Evolutionary conservation across 2,888 invertebrate genomes (phyloP), one percentile per base, ranked within the genome.

Genomic region (Branchellion lobata): DNA sequence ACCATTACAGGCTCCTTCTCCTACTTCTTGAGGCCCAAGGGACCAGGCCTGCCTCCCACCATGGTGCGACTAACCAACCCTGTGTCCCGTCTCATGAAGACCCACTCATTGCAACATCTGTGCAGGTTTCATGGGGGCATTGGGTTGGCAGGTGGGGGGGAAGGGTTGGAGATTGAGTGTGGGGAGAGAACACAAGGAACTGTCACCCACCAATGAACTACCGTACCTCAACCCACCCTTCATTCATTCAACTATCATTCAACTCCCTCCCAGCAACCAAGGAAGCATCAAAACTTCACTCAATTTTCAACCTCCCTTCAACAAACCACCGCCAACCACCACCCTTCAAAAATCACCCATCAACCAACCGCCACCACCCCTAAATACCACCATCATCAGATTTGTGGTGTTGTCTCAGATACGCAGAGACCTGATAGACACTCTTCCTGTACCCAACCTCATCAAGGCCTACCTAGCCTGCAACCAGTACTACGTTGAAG

Each of bases 1-100:
- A n/a, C n/a, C n/a, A n/a, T n/a, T n/a, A n/a, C n/a, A 75, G 75
- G 77, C 33, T 77, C 77, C 34, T 91, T 92, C 84, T 90, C 96
- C 84, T 92, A 92, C 86, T 93, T 92, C 85, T 91, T 92, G 0
- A 90, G 91, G 82, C 91, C 91, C 1, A 89, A 90, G 80, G 90
- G 91, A 79, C 91, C 91, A 21, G 82, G 82, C 57, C 75, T 81
- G 18, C 82, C 83, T 3, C 83, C 92, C 69, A 91, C 91, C 86
- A 92, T 92, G 0, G 92, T 93, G 65, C 90, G 92, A 71, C 88
- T 93, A 47, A 91, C 91, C 36, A 91, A 91, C 84, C 93, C 93
- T 0, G 89, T 93, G 11, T 93, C 92, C 72, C 90, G 93, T 78
- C 92, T 92, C 85, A 91, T 90, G 71, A 90, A 91, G 85, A 88